A percentile compares a stretch with the other conserved stretches of the same genome.
Conservation (phyloP, 1,140 invertebrate genomes). For the Drosophila ironensis region DNA sequence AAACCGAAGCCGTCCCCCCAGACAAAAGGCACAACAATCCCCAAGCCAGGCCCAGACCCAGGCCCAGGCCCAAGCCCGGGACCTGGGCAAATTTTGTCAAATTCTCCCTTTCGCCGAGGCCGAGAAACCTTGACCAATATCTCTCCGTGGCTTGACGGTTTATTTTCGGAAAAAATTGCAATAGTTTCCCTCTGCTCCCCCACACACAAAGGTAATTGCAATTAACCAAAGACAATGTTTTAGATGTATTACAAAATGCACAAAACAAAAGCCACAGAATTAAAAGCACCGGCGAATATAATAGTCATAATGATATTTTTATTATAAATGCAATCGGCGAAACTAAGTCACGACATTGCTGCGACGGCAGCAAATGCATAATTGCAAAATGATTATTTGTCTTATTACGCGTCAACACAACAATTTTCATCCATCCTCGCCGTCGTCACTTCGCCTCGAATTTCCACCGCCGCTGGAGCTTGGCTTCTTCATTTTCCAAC, state of each 20-base stretch:
- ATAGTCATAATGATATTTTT: constrained; percentile 42
- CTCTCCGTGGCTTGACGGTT: constrained; percentile 12
- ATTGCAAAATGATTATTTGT: constrained; percentile 70
- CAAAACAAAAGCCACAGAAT: constrained; percentile 34
- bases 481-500: constrained; percentile 18
- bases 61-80: constrained; percentile 37
- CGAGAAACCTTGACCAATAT: constrained; percentile 74
- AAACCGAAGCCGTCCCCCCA: neutral
- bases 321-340: constrained; percentile 69
- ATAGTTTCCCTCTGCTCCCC: neutral
- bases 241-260: constrained; percentile 49
- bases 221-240: constrained; percentile 69
- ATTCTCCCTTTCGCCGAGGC: constrained; percentile 66
- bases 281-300: constrained; percentile 53
- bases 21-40: constrained; percentile 28
- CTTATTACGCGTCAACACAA: constrained; percentile 54
- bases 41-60: constrained; percentile 1
- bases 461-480: constrained; percentile 29
- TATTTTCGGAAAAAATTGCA: constrained; percentile 63
- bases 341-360: constrained; percentile 70
- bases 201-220: constrained; percentile 57
- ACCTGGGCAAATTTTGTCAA: constrained; percentile 61
- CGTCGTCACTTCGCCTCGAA: constrained; percentile 30
- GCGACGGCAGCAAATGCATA: constrained; percentile 53
- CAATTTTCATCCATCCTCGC: constrained; percentile 28